A percentile compares a stretch with the other conserved stretches of the same genome.
Evolutionary conservation across 2,113 vertebrate species (phyloP).

Genomic region (Albula glossodonta): DNA sequence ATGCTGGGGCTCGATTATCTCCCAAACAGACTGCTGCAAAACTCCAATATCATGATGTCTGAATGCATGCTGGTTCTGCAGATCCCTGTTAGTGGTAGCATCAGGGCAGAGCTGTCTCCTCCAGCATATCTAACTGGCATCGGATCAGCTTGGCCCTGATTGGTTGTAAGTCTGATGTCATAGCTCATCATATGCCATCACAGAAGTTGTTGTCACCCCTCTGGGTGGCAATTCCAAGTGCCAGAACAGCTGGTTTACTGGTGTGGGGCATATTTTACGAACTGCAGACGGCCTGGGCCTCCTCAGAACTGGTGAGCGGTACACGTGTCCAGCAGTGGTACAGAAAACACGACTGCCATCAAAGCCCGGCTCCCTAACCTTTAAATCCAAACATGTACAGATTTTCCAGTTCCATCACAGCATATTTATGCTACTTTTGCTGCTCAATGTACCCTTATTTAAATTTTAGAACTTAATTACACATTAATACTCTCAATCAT

Average conservation of each 20-base stretch:
- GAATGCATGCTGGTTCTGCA: background rate
- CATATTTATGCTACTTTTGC: too few species aligned
- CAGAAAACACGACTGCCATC: background rate
- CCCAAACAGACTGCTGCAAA: background rate
- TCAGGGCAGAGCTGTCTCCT: background rate
- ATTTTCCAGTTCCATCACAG: too few species aligned
- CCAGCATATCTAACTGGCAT: background rate
- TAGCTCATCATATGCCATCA: background rate
- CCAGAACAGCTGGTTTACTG: background rate
- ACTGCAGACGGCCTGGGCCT: background rate
- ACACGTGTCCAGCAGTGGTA: background rate
- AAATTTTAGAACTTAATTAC: too few species aligned
- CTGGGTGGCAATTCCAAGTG: background rate
- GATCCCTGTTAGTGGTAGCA: background rate
- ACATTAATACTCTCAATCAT: too few species aligned
- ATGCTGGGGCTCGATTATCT: conserved; percentile 2
- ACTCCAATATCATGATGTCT: background rate
- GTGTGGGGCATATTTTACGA: too few species aligned
- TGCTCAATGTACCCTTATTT: too few species aligned
- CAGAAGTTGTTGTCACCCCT: too few species aligned
- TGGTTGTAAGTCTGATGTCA: conserved; percentile 5
- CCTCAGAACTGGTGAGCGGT: background rate
- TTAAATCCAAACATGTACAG: background rate
- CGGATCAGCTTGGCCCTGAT: background rate
- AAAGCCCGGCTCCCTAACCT: background rate